These are phyloP conservation scores for Apodemus agrarius DNA, from an alignment of 2,797 vertebrate genomes.

Conservation along the genomic window DNA sequence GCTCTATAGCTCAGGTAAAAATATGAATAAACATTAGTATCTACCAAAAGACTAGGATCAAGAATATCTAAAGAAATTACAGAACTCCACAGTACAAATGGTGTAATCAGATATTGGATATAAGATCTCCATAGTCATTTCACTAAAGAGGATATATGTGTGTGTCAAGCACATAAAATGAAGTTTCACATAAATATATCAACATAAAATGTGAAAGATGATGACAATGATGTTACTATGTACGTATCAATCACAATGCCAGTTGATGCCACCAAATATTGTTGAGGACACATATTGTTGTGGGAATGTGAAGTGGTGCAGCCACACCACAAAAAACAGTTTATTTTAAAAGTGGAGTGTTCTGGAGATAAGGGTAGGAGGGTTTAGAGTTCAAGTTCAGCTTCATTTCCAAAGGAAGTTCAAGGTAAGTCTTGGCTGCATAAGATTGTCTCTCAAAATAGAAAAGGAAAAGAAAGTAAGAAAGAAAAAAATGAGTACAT, in stretches of 20 bases:
- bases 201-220: not conserved
- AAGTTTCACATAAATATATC: not conserved
- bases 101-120: not conserved
- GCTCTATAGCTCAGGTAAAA: not conserved
- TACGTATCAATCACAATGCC: not conserved
- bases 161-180: not conserved
- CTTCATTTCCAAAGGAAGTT: not conserved
- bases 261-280: not conserved
- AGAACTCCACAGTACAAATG: not conserved
- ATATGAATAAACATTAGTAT: not conserved
- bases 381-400: not conserved
- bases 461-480: not conserved
- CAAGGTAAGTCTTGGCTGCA: not conserved
- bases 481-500: not conserved
- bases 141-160: not conserved
- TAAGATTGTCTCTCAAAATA: not conserved
- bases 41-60: not conserved
- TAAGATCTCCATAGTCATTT: not conserved
- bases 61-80: not conserved
- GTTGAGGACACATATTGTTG: not conserved
- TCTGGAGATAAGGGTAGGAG: not conserved
- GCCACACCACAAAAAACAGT: not conserved
- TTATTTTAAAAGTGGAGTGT: not conserved
- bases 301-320: not conserved
- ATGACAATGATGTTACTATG: not conserved